These are phyloP conservation scores for Drosophila pseudotalamancana DNA, from an alignment of 2,888 invertebrate genomes.

Conservation along the genomic window DNA sequence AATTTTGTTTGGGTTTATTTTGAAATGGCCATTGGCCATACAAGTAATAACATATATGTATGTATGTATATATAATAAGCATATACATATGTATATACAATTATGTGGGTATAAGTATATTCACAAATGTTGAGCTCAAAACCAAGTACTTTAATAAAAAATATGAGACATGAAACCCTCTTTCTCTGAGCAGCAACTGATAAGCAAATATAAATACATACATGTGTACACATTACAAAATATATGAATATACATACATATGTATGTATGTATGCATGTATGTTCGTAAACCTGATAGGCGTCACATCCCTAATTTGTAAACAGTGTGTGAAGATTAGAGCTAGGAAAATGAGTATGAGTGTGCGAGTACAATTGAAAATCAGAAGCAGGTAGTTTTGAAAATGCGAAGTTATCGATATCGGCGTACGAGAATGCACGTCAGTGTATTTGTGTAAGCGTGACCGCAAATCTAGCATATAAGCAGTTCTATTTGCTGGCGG, in stretches of 20 bases:
- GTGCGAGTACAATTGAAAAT: neutral
- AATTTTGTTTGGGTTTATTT: no score
- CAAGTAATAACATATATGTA: no score
- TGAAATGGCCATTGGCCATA: no score
- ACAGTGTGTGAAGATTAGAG: neutral
- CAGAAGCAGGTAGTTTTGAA: neutral
- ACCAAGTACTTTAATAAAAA: neutral
- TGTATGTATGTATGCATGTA: neutral
- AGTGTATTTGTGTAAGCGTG: neutral
- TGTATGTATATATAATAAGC: no score
- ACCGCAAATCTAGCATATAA: constrained; percentile 51
- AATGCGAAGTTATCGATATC: constrained; percentile 37
- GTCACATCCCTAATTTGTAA: no score
- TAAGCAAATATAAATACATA: no score
- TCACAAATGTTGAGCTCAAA: neutral
- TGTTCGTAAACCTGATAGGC: neutral
- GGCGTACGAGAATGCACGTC: neutral
- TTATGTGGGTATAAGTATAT: neutral
- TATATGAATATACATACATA: neutral
- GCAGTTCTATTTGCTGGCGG: constrained; percentile 20
- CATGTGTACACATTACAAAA: no score
- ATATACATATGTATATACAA: neutral
- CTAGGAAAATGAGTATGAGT: neutral
- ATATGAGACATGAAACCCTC: neutral
- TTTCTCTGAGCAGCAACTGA: neutral